These are phyloP conservation scores for Dicycla oo DNA, from an alignment of 2,888 invertebrate species.

Conservation along the genomic window DNA sequence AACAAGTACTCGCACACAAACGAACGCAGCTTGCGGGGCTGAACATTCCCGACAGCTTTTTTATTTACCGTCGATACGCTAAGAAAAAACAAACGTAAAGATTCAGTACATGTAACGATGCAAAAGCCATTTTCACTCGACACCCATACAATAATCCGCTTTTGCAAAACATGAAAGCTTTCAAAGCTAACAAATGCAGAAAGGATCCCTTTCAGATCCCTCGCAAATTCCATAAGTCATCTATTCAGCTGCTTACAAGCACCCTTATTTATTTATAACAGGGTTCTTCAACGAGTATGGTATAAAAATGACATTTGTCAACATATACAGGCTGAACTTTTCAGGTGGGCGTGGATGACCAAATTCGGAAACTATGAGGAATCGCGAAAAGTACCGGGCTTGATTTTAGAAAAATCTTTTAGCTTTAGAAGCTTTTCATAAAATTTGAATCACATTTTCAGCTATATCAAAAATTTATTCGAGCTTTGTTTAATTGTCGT, in stretches of 20 bases:
- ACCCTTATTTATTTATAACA: conserved; percentile 57
- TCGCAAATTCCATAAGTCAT: conserved; percentile 62
- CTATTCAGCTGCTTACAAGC: conserved; percentile 46
- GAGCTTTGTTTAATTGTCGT: not conserved
- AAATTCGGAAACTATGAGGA: no score
- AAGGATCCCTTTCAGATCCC: conserved; percentile 30
- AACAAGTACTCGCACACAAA: no score
- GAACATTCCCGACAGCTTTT: no score
- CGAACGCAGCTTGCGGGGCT: no score
- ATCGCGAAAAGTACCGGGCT: no score
- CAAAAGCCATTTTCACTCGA: conserved; percentile 15
- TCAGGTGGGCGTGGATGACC: no score
- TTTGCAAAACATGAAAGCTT: conserved; percentile 32
- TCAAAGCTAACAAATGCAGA: conserved; percentile 44
- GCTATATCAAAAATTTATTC: not conserved
- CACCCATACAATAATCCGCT: conserved; percentile 41
- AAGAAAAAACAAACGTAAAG: not conserved
- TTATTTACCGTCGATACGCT: no score
- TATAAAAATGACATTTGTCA: conserved; percentile 57
- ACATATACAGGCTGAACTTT: no score
- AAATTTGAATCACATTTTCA: not conserved
- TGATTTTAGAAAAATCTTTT: no score
- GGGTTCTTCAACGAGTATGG: conserved; percentile 20
- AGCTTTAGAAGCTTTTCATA: no score
- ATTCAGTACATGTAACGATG: not conserved